Evolutionary conservation across 2,113 vertebrate species (phyloP), one percentile per base, ranked within the genome.

Genomic region (Neogobius melanostomus): DNA sequence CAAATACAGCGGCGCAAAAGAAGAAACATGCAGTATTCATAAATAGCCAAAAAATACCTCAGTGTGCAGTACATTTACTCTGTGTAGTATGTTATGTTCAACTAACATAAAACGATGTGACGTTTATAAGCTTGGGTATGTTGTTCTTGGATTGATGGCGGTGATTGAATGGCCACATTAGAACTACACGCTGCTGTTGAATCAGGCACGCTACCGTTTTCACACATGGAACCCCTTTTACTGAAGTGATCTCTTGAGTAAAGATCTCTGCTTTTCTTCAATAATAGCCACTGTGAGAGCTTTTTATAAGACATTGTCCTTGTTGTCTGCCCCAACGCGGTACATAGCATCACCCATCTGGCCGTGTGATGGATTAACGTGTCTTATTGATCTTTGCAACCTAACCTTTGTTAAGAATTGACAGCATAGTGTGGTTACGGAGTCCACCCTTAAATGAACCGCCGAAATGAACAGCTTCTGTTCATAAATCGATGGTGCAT

Each of bases 401-500:
- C 71, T 74, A 71, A 74, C 72, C 81, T 74, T 56, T 69, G 46
- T 59, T 2, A 46, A 12, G 43, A 64, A 71, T 54, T 11, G 11
- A 56, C 5, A 7, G 8, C 43, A 14, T 4, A 48, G 8, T 48
- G 36, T 43, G 53, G 11, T 47, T 17, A 21, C 17, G 74, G 42
- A 71, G 74, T 63, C 77, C 76, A 68, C 62, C 59, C 42, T 76
- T 60, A 75, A 76, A 82, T 65, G 2, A 75, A 80, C 43, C 53
- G 71, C 64, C 8, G 15, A 6, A 16, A 80, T 85, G 60, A 12
- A 72, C 80, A 66, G 43, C 7, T 50, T 62, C 16, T 16, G 59
- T 69, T 86, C 69, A 73, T 68, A 75, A 78, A 80, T 66, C 68
- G 65, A 72, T 80, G 63, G 42, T 42, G 44, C 65, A 64, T 51